Conservation (phyloP, 2,888 invertebrate species). For the Buathra laborator region DNA sequence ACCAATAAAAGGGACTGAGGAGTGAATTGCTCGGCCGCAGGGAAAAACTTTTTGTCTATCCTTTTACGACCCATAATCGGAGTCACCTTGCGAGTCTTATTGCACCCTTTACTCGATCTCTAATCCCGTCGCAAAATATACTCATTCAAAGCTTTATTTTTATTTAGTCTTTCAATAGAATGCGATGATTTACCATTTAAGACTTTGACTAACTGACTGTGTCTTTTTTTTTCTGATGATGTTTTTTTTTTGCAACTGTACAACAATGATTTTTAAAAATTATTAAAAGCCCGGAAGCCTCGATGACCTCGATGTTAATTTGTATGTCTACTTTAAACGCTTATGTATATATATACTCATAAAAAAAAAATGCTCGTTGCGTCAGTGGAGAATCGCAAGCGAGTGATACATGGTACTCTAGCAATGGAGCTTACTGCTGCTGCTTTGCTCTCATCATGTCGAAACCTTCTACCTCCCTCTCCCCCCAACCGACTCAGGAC, state of each 20-base stretch:
- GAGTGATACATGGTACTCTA: constrained; percentile 41
- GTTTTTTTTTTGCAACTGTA: not conserved
- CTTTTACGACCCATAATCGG: constrained; percentile 65
- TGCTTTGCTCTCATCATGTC: constrained; percentile 56
- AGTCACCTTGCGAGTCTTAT: constrained; percentile 57
- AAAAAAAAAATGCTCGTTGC: constrained; percentile 22
- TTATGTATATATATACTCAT: not conserved
- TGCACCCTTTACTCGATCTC: constrained; percentile 43
- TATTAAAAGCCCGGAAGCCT: not conserved
- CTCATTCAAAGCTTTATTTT: not conserved
- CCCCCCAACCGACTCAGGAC: constrained; percentile 53
- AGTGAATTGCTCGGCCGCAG: not conserved
- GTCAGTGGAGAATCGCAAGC: constrained; percentile 33
- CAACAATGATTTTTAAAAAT: constrained; percentile 10
- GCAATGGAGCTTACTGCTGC: constrained; percentile 46
- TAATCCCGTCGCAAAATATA: constrained; percentile 34
- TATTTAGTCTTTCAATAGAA: constrained; percentile 6
- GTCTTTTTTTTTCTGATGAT: not conserved
- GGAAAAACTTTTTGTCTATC: constrained; percentile 47
- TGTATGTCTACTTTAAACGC: not conserved
- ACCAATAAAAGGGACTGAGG: constrained; percentile 20
- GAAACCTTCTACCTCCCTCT: constrained; percentile 49
- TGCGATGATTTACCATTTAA: constrained; percentile 37
- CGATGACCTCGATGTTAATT: not conserved
- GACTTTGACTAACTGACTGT: not conserved